A percentile compares a stretch with the other conserved stretches of the same genome.
phyloP scores from a whole-genome alignment of 2,888 invertebrate species.

The Lampropteryx suffumata region DNA sequence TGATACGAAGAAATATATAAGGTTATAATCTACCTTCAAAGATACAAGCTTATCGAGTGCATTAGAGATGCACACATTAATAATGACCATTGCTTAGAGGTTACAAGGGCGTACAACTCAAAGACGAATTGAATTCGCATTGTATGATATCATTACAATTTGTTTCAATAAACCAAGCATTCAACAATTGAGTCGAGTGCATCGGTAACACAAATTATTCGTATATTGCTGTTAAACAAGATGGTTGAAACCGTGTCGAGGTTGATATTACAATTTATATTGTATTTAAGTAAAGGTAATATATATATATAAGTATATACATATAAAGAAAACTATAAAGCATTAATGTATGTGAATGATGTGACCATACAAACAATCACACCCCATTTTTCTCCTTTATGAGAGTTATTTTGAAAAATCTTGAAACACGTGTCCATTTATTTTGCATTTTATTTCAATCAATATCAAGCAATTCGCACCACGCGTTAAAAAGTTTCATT shows the following conservation, averaged over 20 bases:
- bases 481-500: too few relatives aligned
- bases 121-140: constrained; percentile 30
- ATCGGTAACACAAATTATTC: constrained; percentile 18
- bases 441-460: too few relatives aligned
- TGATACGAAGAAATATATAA: not conserved
- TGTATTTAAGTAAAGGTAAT: not conserved
- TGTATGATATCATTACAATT: constrained; percentile 33
- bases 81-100: constrained; percentile 17
- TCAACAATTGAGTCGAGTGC: constrained; percentile 27
- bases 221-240: constrained; percentile 21
- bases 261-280: constrained; percentile 13
- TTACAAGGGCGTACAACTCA: constrained; percentile 21
- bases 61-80: constrained; percentile 10
- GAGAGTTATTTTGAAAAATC: too few relatives aligned
- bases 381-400: too few relatives aligned
- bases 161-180: constrained; percentile 29
- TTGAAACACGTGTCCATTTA: too few relatives aligned
- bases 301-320: not conserved
- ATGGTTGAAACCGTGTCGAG: constrained; percentile 20
- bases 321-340: not conserved
- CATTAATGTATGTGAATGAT: not conserved
- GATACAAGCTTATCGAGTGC: not conserved
- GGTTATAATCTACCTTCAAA: not conserved
- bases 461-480: too few relatives aligned
- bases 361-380: too few relatives aligned